A percentile compares a stretch with the other conserved stretches of the same genome.
Conservation (phyloP, 2,113 vertebrate species). For the Chrysemys picta region DNA sequence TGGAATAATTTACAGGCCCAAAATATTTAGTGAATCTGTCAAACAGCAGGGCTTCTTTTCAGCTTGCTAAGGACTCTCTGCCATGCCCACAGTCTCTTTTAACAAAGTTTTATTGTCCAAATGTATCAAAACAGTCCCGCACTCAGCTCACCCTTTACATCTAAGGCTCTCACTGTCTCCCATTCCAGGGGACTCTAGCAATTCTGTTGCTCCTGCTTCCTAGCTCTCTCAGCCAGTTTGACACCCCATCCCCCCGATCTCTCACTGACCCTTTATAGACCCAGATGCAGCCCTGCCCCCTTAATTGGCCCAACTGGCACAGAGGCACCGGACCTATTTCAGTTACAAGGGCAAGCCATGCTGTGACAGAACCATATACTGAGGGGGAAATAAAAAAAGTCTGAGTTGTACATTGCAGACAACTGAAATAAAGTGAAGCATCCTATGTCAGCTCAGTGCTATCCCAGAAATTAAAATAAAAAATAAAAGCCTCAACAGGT, state of each 20-base stretch:
- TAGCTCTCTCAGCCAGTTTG: not conserved
- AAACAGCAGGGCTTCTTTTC: not conserved
- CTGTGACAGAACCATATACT: not conserved
- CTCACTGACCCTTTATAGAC: not conserved
- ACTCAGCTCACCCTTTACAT: not conserved
- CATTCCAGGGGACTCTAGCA: not conserved
- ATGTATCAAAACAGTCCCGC: not conserved
- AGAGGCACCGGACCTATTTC: not conserved
- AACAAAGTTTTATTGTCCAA: not conserved
- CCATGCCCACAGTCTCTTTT: not conserved
- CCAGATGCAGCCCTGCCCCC: not conserved
- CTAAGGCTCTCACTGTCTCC: not conserved
- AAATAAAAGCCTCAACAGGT: not conserved
- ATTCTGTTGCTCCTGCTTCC: not conserved
- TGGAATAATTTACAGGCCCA: not conserved
- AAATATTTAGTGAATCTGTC: not conserved
- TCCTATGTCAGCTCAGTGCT: not conserved
- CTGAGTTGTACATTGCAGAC: not conserved
- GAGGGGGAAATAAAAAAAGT: not conserved
- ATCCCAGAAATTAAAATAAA: not conserved
- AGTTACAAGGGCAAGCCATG: not conserved
- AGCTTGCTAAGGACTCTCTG: not conserved
- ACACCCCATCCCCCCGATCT: not conserved
- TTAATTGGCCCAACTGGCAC: not conserved
- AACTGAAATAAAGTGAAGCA: not conserved